Conservation (phyloP, 2,113 vertebrate genomes). For the Melanerpes aurifrons region DNA sequence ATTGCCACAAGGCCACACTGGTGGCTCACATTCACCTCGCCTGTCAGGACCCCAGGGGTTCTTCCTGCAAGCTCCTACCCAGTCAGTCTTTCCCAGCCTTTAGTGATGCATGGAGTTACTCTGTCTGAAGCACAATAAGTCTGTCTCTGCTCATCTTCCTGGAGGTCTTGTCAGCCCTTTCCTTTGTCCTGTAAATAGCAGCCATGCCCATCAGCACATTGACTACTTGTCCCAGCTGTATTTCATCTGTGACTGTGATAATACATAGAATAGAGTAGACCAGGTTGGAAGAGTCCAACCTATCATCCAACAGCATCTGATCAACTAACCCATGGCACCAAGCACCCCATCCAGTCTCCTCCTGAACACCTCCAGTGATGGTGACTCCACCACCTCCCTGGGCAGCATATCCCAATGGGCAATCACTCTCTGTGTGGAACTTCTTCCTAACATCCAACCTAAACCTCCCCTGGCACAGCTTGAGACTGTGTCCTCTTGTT, state of each 20-base stretch:
- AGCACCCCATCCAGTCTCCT: too few species aligned
- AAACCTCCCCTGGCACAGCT: too few species aligned
- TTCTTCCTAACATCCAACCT: too few species aligned
- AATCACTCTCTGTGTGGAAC: too few species aligned
- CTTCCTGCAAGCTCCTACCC: neutral
- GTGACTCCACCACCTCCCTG: too few species aligned
- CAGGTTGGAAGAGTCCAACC: too few species aligned
- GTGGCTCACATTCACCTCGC: neutral
- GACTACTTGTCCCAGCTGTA: neutral
- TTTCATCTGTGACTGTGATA: neutral
- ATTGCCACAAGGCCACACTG: slow-evolving; percentile 5
- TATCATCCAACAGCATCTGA: too few species aligned
- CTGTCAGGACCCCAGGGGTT: neutral
- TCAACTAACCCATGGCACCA: too few species aligned
- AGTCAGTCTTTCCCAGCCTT: neutral
- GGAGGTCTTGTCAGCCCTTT: neutral
- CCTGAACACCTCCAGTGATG: too few species aligned
- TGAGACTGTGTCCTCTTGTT: too few species aligned
- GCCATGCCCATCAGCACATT: neutral
- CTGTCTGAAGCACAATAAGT: neutral
- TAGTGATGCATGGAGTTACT: neutral
- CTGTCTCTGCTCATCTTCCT: neutral
- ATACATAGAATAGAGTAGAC: too few species aligned
- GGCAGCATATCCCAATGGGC: too few species aligned
- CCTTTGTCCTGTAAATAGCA: neutral